These are phyloP conservation scores for Serranus cabrilla DNA, from an alignment of 2,797 vertebrate species.

Conservation along the genomic window DNA sequence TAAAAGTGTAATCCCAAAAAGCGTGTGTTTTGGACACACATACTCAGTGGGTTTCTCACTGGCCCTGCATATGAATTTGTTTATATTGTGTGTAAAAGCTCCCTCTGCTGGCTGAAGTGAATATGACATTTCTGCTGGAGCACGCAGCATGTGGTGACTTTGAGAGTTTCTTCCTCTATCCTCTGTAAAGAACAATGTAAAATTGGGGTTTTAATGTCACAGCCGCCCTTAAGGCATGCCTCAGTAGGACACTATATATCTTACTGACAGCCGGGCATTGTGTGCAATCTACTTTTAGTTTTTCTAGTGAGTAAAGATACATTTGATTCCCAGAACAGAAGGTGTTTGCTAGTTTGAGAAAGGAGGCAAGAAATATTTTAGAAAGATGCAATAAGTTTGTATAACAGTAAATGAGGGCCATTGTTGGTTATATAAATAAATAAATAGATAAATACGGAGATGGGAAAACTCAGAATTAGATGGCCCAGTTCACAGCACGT, in stretches of 20 bases:
- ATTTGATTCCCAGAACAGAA: slow-evolving; percentile 30
- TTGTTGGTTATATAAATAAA: no score
- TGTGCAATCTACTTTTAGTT: slow-evolving; percentile 61
- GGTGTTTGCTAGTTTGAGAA: slow-evolving; percentile 7
- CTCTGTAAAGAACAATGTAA: slow-evolving; percentile 49
- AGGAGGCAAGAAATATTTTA: neutral
- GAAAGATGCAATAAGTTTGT: neutral
- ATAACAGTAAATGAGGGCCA: no score
- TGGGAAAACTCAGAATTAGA: no score
- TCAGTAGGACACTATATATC: slow-evolving; percentile 65
- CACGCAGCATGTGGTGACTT: slow-evolving; percentile 48
- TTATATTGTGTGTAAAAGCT: slow-evolving; percentile 45
- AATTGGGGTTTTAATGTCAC: slow-evolving; percentile 70
- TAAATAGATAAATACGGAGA: no score
- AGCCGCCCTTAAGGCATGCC: slow-evolving; percentile 45
- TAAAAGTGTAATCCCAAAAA: slow-evolving; percentile 77
- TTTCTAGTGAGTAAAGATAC: slow-evolving; percentile 40
- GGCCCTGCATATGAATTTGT: slow-evolving; percentile 12
- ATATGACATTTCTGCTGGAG: slow-evolving; percentile 9
- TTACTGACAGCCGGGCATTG: slow-evolving; percentile 69
- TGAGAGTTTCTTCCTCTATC: slow-evolving; percentile 38
- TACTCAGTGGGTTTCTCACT: slow-evolving; percentile 34
- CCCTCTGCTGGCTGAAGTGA: slow-evolving; percentile 72
- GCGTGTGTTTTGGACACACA: slow-evolving; percentile 62
- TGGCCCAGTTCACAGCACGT: no score